phyloP scores from a whole-genome alignment of 2,888 invertebrate genomes.

The Clepsis dumicolana region DNA sequence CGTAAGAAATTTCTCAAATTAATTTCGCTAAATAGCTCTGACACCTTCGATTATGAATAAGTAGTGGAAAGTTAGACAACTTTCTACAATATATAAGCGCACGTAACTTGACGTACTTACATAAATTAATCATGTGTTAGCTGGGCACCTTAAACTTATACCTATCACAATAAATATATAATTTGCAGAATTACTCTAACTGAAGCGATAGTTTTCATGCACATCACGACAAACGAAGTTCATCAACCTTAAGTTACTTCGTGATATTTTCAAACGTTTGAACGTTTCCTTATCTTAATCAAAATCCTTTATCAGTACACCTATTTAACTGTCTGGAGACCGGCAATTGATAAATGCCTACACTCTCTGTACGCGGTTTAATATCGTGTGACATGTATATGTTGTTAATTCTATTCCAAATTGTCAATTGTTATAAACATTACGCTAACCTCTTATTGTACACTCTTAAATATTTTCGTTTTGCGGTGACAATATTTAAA shows the following conservation, averaged over 20 bases:
- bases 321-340: not conserved
- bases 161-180: not conserved
- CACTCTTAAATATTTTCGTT: conserved; percentile 11
- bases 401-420: not conserved
- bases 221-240: conserved; percentile 67
- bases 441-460: conserved; percentile 5
- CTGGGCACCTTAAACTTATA: not conserved
- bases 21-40: conserved; percentile 22
- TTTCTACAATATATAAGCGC: conserved; percentile 44
- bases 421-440: conserved; percentile 3
- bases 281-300: conserved; percentile 71
- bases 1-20: conserved; percentile 25
- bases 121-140: conserved; percentile 22
- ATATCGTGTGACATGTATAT: not conserved
- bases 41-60: conserved; percentile 31
- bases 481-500: not conserved
- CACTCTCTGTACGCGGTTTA: not conserved
- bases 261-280: conserved; percentile 56
- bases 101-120: conserved; percentile 24
- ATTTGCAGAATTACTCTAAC: not conserved
- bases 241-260: conserved; percentile 71
- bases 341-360: conserved; percentile 12
- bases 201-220: not conserved
- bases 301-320: conserved; percentile 44
- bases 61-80: conserved; percentile 44